Conservation (phyloP, 1,140 invertebrate species). For the Pseudachorutes palmiensis region DNA sequence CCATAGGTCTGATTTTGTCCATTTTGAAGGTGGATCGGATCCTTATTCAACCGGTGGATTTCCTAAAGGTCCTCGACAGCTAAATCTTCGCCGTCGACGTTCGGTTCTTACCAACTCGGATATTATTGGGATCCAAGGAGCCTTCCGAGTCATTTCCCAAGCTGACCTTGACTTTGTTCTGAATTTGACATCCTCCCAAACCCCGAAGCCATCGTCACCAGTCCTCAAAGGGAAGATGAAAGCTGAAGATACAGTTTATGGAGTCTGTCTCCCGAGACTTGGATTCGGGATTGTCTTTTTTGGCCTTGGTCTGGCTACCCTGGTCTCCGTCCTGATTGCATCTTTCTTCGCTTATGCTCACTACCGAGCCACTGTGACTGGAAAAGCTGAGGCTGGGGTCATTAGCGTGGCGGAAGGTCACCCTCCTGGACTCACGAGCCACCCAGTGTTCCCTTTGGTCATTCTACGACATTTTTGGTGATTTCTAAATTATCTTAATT, state of each 20-base stretch:
- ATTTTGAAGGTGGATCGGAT: too few relatives aligned
- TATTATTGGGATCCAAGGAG: slow-evolving; percentile 70
- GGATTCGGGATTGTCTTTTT: slow-evolving; percentile 81
- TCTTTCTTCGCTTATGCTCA: slow-evolving; percentile 33
- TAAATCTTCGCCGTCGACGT: slow-evolving; percentile 48
- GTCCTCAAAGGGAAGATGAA: slow-evolving; percentile 69
- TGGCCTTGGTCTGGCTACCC: slow-evolving; percentile 71
- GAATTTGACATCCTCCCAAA: slow-evolving; percentile 67
- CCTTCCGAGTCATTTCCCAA: slow-evolving; percentile 85
- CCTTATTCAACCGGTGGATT: too few relatives aligned
- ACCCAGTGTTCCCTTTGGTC: slow-evolving; percentile 21
- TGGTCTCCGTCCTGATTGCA: slow-evolving; percentile 50
- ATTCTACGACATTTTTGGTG: slow-evolving; percentile 26
- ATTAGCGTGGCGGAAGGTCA: neutral
- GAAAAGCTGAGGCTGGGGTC: neutral
- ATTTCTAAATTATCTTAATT: neutral
- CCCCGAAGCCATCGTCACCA: slow-evolving; percentile 46
- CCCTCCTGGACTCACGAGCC: neutral
- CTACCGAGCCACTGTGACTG: slow-evolving; percentile 12
- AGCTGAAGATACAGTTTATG: slow-evolving; percentile 74
- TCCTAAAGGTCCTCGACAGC: slow-evolving; percentile 68
- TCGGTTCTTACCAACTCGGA: slow-evolving; percentile 58
- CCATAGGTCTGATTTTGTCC: too few relatives aligned
- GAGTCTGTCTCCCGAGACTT: slow-evolving; percentile 78
- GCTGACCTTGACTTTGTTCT: slow-evolving; percentile 84